These are phyloP conservation scores for Agelas oroides DNA, from an alignment of 37 sponge, comb jelly and placozoan species.

Conservation along the genomic window DNA sequence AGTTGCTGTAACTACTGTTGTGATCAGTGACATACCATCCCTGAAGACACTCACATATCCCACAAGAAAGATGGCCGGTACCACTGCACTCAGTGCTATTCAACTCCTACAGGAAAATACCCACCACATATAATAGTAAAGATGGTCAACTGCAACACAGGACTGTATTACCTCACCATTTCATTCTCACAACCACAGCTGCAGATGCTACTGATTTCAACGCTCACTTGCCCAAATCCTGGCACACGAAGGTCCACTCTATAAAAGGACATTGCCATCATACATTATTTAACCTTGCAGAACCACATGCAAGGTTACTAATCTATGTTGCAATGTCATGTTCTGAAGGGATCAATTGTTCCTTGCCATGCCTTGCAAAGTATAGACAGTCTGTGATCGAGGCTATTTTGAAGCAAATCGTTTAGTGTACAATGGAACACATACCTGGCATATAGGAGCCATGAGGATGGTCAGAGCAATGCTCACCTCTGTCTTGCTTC, in stretches of 20 bases:
- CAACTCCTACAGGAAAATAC: background rate
- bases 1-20: too few species aligned
- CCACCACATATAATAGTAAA: background rate
- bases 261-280: background rate
- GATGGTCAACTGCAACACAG: background rate
- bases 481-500: too few species aligned
- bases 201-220: constrained; percentile 35
- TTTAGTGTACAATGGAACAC: too few species aligned
- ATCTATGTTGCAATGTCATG: too few species aligned
- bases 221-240: constrained; percentile 56
- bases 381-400: too few species aligned
- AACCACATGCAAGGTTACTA: too few species aligned
- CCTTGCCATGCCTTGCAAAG: too few species aligned
- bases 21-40: constrained; percentile 72
- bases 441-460: too few species aligned
- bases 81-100: constrained; percentile 28
- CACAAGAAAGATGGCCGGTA: constrained; percentile 60
- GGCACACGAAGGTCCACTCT: constrained; percentile 34
- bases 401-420: too few species aligned
- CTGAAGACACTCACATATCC: constrained; percentile 62
- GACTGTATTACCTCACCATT: constrained; percentile 9
- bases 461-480: too few species aligned
- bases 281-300: too few species aligned
- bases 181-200: constrained; percentile 44
- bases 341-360: too few species aligned